Evolutionary conservation across 1,140 invertebrate species (phyloP).

Genomic region (Cherax quadricarinatus): DNA sequence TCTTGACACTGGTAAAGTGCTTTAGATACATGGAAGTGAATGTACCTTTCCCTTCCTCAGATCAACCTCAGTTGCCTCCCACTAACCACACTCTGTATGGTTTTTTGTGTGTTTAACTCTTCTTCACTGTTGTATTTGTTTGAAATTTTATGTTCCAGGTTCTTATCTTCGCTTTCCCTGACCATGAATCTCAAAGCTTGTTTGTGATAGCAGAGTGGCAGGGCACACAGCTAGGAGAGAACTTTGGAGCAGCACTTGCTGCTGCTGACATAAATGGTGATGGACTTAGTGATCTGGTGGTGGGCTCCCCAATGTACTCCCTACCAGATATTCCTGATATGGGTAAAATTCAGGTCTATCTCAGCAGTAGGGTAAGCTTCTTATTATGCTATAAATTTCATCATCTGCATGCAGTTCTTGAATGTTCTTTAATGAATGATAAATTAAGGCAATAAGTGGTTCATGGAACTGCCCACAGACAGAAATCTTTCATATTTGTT

Average conservation of each 20-base stretch:
- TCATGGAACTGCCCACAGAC: too few relatives aligned
- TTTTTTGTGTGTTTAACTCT: neutral
- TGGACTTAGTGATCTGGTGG: conserved; percentile 83
- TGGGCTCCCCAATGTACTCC: conserved; percentile 87
- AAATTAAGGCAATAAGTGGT: too few relatives aligned
- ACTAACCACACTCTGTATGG: neutral
- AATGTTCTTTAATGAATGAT: neutral
- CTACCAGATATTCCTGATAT: conserved; percentile 77
- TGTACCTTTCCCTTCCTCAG: too few relatives aligned
- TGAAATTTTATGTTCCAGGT: conserved; percentile 63
- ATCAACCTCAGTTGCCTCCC: neutral
- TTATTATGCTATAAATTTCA: neutral
- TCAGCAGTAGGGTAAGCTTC: conserved; percentile 75
- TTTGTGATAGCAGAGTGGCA: conserved; percentile 74
- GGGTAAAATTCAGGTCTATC: conserved; percentile 81
- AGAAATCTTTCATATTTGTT: too few relatives aligned
- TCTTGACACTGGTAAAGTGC: too few relatives aligned
- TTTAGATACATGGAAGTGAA: too few relatives aligned
- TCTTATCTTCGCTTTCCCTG: conserved; percentile 75
- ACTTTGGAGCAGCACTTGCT: conserved; percentile 85
- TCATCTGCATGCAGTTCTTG: neutral
- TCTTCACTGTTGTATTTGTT: neutral
- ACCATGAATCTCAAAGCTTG: conserved; percentile 63
- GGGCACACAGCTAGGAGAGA: conserved; percentile 84
- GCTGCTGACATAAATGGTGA: conserved; percentile 86